Evolutionary conservation across 35 echinoderm and acorn worm species (phyloP), one percentile per base, ranked within the genome.

Genomic region (Ophiothrix spiculata): DNA sequence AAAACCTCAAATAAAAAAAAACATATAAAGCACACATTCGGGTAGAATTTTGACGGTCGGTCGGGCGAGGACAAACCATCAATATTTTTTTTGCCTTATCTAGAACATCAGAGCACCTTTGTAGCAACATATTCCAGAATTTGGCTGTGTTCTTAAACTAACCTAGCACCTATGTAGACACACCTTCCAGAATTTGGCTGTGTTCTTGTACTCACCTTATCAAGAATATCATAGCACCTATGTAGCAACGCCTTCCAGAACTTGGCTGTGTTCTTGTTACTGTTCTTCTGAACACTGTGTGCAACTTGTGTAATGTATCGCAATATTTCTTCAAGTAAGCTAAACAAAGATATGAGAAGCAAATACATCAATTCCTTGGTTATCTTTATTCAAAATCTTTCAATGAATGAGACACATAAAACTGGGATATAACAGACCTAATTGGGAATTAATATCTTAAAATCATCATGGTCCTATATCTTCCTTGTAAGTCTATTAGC

Each of bases 41-140:
- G 4, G 4, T 75, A 75, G 3, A 75, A 2, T 19, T 10, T 75
- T 19, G n/a, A n/a, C n/a, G n/a, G n/a, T n/a, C n/a, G n/a, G n/a
- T n/a, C n/a, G n/a, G n/a, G n/a, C n/a, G n/a, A 31, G n/a, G n/a
- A n/a, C n/a, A n/a, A n/a, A n/a, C n/a, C n/a, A n/a, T n/a, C n/a
- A n/a, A n/a, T n/a, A n/a, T n/a, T n/a, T n/a, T n/a, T n/a, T n/a
- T 81, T 94, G 94, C 96, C 92, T 99, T 99, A 60, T 99, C 96
- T 23, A 94, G 79, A 19, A 94, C 89, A 41, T 94, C 96, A 90
- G 94, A 99, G 4, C 86, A 73, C 32, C 87, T 87, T 76, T 99
- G 92, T 0, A 99, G 75, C 74, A 99, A 40, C n/a, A 89, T 92
- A 75, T 85, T 99, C 96, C 96, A 99, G 82, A 99, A 99, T 46